These are phyloP conservation scores for Mechanitis messenoides DNA, from an alignment of 2,888 invertebrate species.

Conservation along the genomic window DNA sequence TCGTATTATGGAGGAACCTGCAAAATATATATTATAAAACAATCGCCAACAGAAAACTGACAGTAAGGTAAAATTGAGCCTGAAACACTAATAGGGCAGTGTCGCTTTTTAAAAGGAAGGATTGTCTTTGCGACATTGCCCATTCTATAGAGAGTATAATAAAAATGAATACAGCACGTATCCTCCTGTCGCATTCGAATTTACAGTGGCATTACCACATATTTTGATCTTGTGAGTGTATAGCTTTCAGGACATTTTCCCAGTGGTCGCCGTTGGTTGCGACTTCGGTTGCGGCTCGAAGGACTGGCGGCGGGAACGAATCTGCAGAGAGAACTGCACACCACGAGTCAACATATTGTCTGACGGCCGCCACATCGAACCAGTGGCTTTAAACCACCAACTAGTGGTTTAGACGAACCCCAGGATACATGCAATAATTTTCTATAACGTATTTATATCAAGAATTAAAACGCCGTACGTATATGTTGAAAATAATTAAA, in stretches of 20 bases:
- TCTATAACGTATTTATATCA: background rate
- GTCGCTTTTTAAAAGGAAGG: constrained; percentile 4
- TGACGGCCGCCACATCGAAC: constrained; percentile 28
- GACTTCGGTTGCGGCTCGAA: constrained; percentile 77
- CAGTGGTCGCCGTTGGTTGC: constrained; percentile 80
- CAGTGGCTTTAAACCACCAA: constrained; percentile 13
- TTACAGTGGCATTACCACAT: constrained; percentile 74
- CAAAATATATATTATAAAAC: constrained; percentile 38
- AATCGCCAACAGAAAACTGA: constrained; percentile 38
- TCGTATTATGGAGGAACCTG: constrained; percentile 71
- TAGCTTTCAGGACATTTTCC: constrained; percentile 79
- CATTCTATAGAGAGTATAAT: constrained; percentile 36
- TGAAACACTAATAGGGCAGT: constrained; percentile 35
- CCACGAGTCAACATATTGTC: constrained; percentile 69
- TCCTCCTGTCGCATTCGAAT: constrained; percentile 53
- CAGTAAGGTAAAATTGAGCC: constrained; percentile 47
- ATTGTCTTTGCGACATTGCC: background rate
- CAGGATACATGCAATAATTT: constrained; percentile 10
- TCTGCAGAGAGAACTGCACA: constrained; percentile 77
- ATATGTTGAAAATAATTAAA: too few species aligned
- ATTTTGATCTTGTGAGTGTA: constrained; percentile 72
- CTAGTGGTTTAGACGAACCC: constrained; percentile 6
- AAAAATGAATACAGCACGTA: constrained; percentile 69
- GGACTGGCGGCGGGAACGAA: constrained; percentile 63
- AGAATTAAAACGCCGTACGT: background rate